Evolutionary conservation across 2,113 vertebrate genomes (phyloP).

Genomic region (Campylorhamphus procurvoides): DNA sequence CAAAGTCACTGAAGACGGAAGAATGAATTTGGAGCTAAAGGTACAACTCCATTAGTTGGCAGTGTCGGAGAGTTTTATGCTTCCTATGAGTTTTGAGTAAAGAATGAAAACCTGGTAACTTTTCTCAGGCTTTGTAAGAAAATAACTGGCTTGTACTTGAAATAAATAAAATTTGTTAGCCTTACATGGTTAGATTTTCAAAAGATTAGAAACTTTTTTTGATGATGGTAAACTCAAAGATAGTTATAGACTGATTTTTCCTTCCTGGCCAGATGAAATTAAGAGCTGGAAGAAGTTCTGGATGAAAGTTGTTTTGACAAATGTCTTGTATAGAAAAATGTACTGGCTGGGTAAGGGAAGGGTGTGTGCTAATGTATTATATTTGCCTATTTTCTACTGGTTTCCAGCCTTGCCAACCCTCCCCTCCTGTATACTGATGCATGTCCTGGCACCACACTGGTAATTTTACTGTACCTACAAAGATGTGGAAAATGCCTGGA

Average conservation of each 20-base stretch:
- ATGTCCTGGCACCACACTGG: neutral
- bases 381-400: neutral
- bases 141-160: neutral
- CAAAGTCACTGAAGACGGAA: neutral
- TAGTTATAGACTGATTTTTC: neutral
- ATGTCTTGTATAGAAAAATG: rapidly evolving
- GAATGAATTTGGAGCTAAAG: neutral
- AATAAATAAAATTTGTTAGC: neutral
- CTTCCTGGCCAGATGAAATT: neutral
- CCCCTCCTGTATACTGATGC: neutral
- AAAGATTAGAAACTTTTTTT: neutral
- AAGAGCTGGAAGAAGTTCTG: neutral
- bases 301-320: neutral
- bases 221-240: neutral
- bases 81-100: neutral
- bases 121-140: neutral
- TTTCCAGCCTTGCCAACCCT: neutral
- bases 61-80: neutral
- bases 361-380: neutral
- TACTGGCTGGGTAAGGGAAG: neutral
- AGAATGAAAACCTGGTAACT: neutral
- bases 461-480: neutral
- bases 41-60: neutral
- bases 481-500: neutral
- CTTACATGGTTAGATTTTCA: neutral